Evolutionary conservation across 2,113 vertebrate genomes (phyloP).

Genomic region (Picathartes gymnocephalus): DNA sequence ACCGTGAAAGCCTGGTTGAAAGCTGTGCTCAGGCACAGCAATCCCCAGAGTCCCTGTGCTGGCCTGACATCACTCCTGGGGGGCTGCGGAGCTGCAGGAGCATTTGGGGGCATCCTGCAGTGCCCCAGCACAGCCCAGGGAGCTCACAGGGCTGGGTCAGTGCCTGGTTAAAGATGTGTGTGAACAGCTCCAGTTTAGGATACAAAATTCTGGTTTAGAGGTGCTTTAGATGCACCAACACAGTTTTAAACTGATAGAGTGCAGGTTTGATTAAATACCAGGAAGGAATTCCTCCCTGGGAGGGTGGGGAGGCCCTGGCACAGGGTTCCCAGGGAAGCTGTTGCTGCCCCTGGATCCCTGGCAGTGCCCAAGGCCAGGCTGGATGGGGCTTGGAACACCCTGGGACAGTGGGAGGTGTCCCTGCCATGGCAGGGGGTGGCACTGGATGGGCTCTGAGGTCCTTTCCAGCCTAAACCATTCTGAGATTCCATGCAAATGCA

Average conservation of each 20-base stretch:
- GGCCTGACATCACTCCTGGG: background rate
- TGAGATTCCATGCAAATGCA: background rate
- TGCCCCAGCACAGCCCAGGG: background rate
- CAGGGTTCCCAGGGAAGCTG: background rate
- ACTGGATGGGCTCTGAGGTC: background rate
- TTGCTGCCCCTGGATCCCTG: background rate
- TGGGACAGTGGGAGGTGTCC: background rate
- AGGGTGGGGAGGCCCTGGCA: background rate
- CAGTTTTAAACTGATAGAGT: background rate
- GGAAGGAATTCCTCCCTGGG: background rate
- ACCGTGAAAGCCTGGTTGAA: background rate
- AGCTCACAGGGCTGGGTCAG: background rate
- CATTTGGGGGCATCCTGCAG: background rate
- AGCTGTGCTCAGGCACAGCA: background rate
- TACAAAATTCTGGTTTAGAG: background rate
- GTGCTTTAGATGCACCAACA: background rate
- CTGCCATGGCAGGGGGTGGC: background rate
- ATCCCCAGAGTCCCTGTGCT: background rate
- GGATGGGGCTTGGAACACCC: background rate
- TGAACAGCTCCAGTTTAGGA: background rate
- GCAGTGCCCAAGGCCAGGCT: background rate
- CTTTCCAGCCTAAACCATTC: background rate
- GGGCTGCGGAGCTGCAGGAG: background rate
- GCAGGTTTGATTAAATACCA: background rate
- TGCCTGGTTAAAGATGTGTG: background rate